These are phyloP conservation scores for Sitta carolinensis DNA, from an alignment of 2,797 vertebrate species.

Conservation along the genomic window DNA sequence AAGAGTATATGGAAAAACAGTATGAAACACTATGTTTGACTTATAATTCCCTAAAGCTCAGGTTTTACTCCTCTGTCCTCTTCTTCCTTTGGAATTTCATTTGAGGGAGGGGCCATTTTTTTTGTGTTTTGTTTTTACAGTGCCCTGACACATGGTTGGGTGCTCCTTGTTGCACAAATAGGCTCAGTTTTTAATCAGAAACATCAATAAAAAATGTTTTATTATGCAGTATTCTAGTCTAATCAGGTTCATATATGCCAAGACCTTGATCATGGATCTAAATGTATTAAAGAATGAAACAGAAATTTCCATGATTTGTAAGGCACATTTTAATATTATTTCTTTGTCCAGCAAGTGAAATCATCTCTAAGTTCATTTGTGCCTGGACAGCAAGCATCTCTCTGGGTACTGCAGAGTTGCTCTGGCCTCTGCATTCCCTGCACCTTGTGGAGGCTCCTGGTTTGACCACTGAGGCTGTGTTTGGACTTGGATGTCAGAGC, in stretches of 20 bases:
- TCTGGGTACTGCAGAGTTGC: background rate
- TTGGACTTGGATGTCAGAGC: background rate
- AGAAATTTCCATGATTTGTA: background rate
- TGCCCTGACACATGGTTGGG: background rate
- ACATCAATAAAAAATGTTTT: background rate
- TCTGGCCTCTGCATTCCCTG: rapidly evolving
- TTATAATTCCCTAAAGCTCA: background rate
- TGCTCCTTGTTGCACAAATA: background rate
- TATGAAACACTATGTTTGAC: background rate
- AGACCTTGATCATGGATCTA: background rate
- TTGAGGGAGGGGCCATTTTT: background rate
- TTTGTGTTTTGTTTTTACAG: background rate
- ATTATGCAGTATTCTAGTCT: background rate
- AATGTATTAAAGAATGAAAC: background rate
- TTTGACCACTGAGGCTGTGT: background rate
- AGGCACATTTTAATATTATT: background rate
- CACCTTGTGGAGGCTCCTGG: background rate
- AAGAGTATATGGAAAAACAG: background rate
- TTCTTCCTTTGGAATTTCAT: background rate
- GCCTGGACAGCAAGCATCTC: background rate
- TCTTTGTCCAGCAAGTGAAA: background rate
- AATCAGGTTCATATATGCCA: background rate
- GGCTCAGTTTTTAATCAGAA: background rate
- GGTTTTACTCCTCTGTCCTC: background rate
- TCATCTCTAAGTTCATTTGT: background rate